Evolutionary conservation across 2,797 vertebrate genomes (phyloP), one percentile per base, ranked within the genome.

Genomic region (Geranospiza caerulescens): DNA sequence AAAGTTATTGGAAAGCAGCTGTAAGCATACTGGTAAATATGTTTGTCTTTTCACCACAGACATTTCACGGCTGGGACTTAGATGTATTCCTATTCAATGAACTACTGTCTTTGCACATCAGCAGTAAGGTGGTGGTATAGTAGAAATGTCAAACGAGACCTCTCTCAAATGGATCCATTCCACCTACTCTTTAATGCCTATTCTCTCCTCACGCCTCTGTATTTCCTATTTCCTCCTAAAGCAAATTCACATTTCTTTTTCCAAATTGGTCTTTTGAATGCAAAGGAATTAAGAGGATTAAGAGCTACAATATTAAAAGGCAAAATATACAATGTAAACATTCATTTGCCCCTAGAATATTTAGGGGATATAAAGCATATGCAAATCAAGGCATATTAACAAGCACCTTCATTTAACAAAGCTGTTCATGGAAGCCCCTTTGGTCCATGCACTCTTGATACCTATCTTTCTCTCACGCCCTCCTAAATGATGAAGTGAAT

Each of bases 221-320:
- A 82, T 86, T 96, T 96, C 45, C 68, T 79, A 56, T 73, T 89
- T 90, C 71, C 42, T 47, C 40, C 76, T 86, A 5, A 84, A 93
- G 82, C 18, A 90, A 90, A 92, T 80, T 70, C 36, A 63, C n/a
- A 29, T 33, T 75, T 84, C 62, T n/a, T 50, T 87, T 90, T 88
- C 80, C 78, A 90, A 79, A 91, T n/a, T 70, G 42, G 26, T 34
- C 29, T 91, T 89, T 63, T 88, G 76, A 95, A 88, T 42, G 22
- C 50, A 89, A 88, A 71, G 52, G 66, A 96, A 96, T 91, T 90
- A 96, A 81, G 64, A 94, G n/a, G 95, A 97, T 94, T 94, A 91
- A 85, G 71, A 90, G 55, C 31, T 80, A 79, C 58, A 86, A 83
- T 66, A 79, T 58, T 85, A 83, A 80, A 95, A 92, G 66, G 58